Conservation (phyloP, 2,888 invertebrate genomes). For the Drosophila eohydei region DNA sequence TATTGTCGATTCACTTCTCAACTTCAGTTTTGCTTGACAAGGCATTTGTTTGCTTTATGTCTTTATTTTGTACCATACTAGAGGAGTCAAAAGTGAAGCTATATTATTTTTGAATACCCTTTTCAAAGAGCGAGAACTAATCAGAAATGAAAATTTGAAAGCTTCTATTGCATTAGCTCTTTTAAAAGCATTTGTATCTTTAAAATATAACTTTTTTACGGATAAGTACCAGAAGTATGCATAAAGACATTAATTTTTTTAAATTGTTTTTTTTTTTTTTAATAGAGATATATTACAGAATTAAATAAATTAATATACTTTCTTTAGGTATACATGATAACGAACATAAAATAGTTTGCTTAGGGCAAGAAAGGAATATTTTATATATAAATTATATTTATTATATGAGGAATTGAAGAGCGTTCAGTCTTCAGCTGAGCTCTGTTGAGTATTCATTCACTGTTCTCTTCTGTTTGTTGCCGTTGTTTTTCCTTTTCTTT, state of each 20-base stretch:
- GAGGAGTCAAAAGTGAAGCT: constrained; percentile 28
- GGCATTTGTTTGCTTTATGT: constrained; percentile 79
- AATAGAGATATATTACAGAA: too few relatives aligned
- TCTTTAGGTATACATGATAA: too few relatives aligned
- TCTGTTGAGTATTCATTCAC: too few relatives aligned
- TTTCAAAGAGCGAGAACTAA: background rate
- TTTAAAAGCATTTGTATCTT: background rate
- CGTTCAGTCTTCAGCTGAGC: background rate
- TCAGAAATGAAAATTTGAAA: background rate
- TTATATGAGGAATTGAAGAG: background rate
- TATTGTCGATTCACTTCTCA: constrained; percentile 16
- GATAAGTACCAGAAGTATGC: too few relatives aligned
- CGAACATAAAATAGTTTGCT: too few relatives aligned
- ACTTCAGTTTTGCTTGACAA: constrained; percentile 32
- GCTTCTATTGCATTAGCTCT: background rate
- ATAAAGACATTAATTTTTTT: too few relatives aligned
- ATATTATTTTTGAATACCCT: constrained; percentile 56
- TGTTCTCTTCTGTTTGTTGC: constrained; percentile 28
- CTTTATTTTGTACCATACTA: constrained; percentile 69
- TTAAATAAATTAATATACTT: too few relatives aligned
- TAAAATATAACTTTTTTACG: too few relatives aligned
- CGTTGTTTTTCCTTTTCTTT: constrained; percentile 15
- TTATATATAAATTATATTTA: too few relatives aligned
- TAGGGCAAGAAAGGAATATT: too few relatives aligned
- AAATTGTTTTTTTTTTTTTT: too few relatives aligned